These are phyloP conservation scores for Channa maculata DNA, from an alignment of 2,113 vertebrate species.

Conservation along the genomic window DNA sequence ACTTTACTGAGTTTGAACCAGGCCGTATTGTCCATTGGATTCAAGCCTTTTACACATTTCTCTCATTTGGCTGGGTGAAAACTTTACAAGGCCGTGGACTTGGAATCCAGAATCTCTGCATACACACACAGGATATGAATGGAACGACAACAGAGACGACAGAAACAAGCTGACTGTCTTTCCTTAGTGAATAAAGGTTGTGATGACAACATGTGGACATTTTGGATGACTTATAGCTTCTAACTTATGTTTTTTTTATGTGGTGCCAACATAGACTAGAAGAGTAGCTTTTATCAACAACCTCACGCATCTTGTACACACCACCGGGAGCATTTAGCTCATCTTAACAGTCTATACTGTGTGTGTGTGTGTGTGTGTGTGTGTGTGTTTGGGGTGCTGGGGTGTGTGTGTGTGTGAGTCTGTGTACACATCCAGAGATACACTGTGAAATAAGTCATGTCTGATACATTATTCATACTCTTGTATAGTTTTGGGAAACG, in stretches of 20 bases:
- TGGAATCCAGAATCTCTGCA: conserved; percentile 27
- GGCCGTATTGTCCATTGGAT: conserved; percentile 21
- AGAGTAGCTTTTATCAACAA: conserved; percentile 66
- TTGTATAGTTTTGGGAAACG: conserved; percentile 70
- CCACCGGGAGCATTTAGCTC: conserved; percentile 59
- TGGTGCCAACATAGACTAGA: conserved; percentile 73
- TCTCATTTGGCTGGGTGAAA: conserved; percentile 42
- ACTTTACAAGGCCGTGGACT: conserved; percentile 44
- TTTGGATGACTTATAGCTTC: conserved; percentile 58
- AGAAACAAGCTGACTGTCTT: conserved; percentile 12
- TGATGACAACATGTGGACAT: conserved; percentile 42
- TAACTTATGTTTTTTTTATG: conserved; percentile 59
- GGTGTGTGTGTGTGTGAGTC: conserved; percentile 16
- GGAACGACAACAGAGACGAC: conserved; percentile 20
- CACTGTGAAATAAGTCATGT: conserved; percentile 79
- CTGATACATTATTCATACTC: conserved; percentile 67
- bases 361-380: conserved; percentile 17
- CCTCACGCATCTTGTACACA: conserved; percentile 60
- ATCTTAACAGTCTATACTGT: conserved; percentile 49
- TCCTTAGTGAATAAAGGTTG: conserved; percentile 21
- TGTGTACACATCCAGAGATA: conserved; percentile 58
- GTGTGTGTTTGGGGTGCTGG: conserved; percentile 6
- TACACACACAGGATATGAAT: background rate
- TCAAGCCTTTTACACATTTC: conserved; percentile 42
- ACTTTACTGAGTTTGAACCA: conserved; percentile 45